These are phyloP conservation scores for Catalaphyllia jardinei DNA, from an alignment of 64 coral and sea anemone genomes.

Conservation along the genomic window DNA sequence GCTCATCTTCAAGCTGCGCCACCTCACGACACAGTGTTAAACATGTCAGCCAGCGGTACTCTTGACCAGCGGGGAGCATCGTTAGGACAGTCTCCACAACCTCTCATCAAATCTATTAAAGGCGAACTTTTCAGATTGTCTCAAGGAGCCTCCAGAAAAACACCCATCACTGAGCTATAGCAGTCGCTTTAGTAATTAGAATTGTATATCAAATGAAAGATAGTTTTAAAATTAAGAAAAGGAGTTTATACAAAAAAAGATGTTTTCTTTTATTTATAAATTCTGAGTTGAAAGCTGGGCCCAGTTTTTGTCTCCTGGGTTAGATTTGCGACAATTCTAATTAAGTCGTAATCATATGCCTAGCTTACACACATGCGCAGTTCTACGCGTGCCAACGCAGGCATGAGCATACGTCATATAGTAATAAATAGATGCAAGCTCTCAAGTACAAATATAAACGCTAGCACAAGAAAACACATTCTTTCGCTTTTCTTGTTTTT, in stretches of 20 bases:
- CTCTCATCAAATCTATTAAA: conserved; percentile 85
- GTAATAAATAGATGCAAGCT: no score
- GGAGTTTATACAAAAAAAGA: background rate
- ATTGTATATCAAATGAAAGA: background rate
- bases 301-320: no score
- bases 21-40: conserved; percentile 78
- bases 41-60: conserved; percentile 50
- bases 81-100: conserved; percentile 84
- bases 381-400: no score
- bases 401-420: no score
- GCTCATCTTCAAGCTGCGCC: conserved; percentile 52
- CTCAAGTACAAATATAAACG: no score
- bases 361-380: no score
- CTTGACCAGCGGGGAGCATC: conserved; percentile 40
- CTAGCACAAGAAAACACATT: no score
- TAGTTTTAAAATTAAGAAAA: background rate
- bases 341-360: no score
- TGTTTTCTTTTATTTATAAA: no score
- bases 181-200: background rate
- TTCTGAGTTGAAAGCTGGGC: no score
- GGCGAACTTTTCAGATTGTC: conserved; percentile 82
- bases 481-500: no score
- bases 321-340: no score
- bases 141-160: conserved; percentile 67
- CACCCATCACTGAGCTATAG: conserved; percentile 88